Conservation (phyloP, 2,797 vertebrate species). For the Gallinago nigripennis region DNA sequence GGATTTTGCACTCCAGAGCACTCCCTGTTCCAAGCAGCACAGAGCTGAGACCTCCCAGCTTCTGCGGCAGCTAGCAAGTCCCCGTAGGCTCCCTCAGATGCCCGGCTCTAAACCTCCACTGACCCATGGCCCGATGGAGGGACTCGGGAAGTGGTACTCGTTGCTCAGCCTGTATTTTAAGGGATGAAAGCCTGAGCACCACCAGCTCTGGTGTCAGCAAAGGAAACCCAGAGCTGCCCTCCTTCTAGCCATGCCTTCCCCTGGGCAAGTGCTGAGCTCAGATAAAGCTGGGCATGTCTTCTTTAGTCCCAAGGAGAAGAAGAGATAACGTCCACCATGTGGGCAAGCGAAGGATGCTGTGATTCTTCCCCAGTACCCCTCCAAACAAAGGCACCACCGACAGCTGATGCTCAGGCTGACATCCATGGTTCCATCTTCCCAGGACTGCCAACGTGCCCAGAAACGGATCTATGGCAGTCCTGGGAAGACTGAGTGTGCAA, state of each 20-base stretch:
- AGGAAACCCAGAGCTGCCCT: neutral
- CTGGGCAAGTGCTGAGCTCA: neutral
- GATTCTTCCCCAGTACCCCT: neutral
- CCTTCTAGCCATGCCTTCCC: neutral
- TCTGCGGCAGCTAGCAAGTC: neutral
- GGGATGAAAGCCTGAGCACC: neutral
- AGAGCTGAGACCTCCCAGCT: neutral
- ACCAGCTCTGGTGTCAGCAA: neutral
- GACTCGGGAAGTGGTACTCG: neutral
- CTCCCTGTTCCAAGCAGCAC: neutral
- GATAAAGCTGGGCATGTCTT: neutral
- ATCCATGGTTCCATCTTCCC: neutral
- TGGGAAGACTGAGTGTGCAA: neutral
- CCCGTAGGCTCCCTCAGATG: neutral
- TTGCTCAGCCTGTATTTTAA: neutral
- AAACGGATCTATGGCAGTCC: neutral
- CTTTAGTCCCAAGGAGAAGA: neutral
- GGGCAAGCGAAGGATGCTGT: neutral
- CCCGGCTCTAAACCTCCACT: neutral
- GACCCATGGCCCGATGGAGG: neutral
- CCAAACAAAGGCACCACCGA: neutral
- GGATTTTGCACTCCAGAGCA: conserved; percentile 1
- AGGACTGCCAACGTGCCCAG: neutral
- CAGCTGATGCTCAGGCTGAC: neutral
- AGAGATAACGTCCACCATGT: neutral